Base-by-base conservation (phyloP, 2,797 vertebrate species). In the Benthosema pterotum region DNA sequence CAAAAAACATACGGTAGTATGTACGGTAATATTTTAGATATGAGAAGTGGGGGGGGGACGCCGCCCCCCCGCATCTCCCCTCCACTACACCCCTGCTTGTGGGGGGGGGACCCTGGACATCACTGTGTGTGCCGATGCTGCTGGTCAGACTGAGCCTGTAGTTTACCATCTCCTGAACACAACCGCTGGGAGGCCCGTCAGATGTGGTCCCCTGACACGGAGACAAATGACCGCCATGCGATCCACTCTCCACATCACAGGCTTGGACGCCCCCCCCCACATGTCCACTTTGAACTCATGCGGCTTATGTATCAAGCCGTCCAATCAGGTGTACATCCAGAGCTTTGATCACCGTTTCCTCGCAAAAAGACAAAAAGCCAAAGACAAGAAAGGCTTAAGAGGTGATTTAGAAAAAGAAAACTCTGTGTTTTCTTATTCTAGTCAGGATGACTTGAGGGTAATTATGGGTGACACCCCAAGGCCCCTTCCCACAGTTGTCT, bases 191-290 rank as follows among this genome's bases (percentile, higher is more conserved):
- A 60, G 61, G 62, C 58, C 57, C 49, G 50, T 60, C 73, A 75
- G 72, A 81, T 80, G 80, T 72, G 82, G 76, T 76, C 63, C 82
- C 74, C 75, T 78, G 77, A 75, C 63, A 49, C 67, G 61, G 45
- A 81, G 71, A 82, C 67, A 2, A 38, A 38, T 8, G 32, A 38
- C 32, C 32, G 32, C 32, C 32, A 77, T n/a, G 77, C 58, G 15
- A 72, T 75, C 22, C 28, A 48, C 16, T 70, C 72, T 59, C 69
- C 60, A 38, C 32, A 63, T 50, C 1, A 2, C 1, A 4, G 15
- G 58, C 60, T 50, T 48, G 50, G 28, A 15, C 51, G 48, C 69
- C 50, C 54, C 50, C 54, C 11, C 67, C 66, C 17, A 15, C n/a
- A 18, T 3, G 11, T 57, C 70, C 53, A 13, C 79, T 82, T 80